Evolutionary conservation across 2,888 invertebrate species (phyloP), one percentile per base, ranked within the genome.

Genomic region (Thumatha senex): DNA sequence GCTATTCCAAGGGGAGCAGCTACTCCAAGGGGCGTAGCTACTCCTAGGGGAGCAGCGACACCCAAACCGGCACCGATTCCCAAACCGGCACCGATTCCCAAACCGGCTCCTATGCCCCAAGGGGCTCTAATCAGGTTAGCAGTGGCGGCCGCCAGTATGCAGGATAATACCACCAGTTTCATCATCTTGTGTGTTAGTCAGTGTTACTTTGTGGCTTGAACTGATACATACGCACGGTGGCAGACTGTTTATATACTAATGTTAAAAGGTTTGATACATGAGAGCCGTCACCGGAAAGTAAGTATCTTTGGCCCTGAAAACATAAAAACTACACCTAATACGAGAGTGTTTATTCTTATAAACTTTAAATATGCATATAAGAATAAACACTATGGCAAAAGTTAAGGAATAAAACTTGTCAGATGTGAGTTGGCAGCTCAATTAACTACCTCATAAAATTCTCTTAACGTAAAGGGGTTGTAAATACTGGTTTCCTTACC

Each of bases 111-210:
- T 2, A 31, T 8, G 8, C 31, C 31, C 31, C 8, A 11, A 31
- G 31, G 31, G 10, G 31, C 31, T 10, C 18, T 5, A 24, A 38
- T 15, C 38, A 38, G 38, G n/a, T 93, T 18, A 8, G 24, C 93
- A 54, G 89, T 86, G 63, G 89, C 93, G 63, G 92, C 84, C 63
- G 93, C 93, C 81, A 94, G 67, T 70, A 94, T 76, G 84, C 93
- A 93, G 76, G 92, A 93, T 89, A 94, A 92, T 82, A 93, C 93
- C 91, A 93, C 92, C 92, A 91, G 80, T 76, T 90, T 89, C 81
- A 90, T 77, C 91, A 92, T 92, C 67, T 72, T 87, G 81, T 67
- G 7, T 31, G 36, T 45, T 8, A 31, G 11, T 31, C 8, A 10
- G 11, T 31, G 33, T 74, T 39, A 81, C 61, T 82, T n/a, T 79